A percentile compares a stretch with the other conserved stretches of the same genome.
These are phyloP conservation scores for Eulithis prunata DNA, from an alignment of 2,888 invertebrate genomes.

Conservation along the genomic window DNA sequence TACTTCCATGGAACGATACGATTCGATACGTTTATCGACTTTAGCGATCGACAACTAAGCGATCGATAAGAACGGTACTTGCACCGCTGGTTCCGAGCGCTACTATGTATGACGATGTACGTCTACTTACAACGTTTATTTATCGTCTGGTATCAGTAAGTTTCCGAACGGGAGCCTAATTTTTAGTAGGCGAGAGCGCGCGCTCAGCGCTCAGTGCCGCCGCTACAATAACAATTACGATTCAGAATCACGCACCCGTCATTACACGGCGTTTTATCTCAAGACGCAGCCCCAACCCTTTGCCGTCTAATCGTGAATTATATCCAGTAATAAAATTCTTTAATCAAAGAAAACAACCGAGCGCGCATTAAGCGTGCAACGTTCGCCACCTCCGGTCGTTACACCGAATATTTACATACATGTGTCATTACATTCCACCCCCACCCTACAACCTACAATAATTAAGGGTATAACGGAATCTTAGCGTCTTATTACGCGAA, in stretches of 20 bases:
- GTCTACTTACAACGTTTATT: slow-evolving; percentile 2
- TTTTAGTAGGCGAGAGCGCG: slow-evolving; percentile 45
- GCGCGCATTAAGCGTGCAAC: slow-evolving; percentile 78
- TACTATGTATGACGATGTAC: too few relatives aligned
- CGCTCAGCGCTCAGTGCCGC: slow-evolving; percentile 24
- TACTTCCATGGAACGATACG: too few relatives aligned
- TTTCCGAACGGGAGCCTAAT: slow-evolving; percentile 37
- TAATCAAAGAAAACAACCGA: slow-evolving; percentile 84
- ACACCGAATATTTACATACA: slow-evolving; percentile 83
- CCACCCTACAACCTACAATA: slow-evolving; percentile 63
- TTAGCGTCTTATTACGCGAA: slow-evolving; percentile 84
- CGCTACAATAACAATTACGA: slow-evolving; percentile 77
- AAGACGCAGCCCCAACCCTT: slow-evolving; percentile 74
- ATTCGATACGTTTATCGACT: too few relatives aligned
- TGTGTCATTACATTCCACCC: slow-evolving; percentile 76
- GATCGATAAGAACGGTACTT: too few relatives aligned
- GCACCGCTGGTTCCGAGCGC: too few relatives aligned
- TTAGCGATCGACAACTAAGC: too few relatives aligned
- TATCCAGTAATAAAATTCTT: slow-evolving; percentile 83
- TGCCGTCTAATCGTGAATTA: slow-evolving; percentile 83
- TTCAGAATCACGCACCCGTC: slow-evolving; percentile 80
- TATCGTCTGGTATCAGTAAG: slow-evolving; percentile 4
- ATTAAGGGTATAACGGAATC: slow-evolving; percentile 84
- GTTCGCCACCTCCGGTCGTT: slow-evolving; percentile 81
- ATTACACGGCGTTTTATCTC: slow-evolving; percentile 79